Evolutionary conservation across 2,888 invertebrate species (phyloP).

Genomic region (Capitulum mitella): DNA sequence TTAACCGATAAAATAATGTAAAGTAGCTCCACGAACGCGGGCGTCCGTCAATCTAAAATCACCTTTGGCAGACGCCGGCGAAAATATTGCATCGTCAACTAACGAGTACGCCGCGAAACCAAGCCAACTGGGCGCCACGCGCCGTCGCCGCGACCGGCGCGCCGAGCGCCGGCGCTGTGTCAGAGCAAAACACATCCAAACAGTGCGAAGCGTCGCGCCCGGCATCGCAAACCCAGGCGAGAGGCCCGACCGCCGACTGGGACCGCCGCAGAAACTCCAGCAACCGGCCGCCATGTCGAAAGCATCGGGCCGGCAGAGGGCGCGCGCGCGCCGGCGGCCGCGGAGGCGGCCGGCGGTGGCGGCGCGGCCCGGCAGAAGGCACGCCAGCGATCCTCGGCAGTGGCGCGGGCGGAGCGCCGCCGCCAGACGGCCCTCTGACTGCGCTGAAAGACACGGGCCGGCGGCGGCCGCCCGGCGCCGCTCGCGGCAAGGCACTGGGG

Average conservation of each 20-base stretch:
- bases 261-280: too few relatives aligned
- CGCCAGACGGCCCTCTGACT: not conserved
- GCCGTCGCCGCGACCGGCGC: too few relatives aligned
- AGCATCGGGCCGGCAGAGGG: not conserved
- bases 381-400: not conserved
- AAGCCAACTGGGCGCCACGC: not conserved
- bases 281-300: not conserved
- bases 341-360: too few relatives aligned
- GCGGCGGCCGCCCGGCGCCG: not conserved
- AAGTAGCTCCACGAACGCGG: not conserved
- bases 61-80: not conserved
- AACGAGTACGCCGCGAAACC: not conserved
- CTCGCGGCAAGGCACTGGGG: not conserved
- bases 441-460: slow-evolving; percentile 13
- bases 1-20: slow-evolving; percentile 13
- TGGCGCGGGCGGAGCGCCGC: not conserved
- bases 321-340: too few relatives aligned
- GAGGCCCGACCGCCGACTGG: too few relatives aligned
- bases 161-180: too few relatives aligned
- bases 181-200: not conserved
- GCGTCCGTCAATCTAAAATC: not conserved
- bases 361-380: not conserved
- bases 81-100: slow-evolving; percentile 8
- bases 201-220: too few relatives aligned
- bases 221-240: too few relatives aligned